Conservation (phyloP, 2,888 invertebrate genomes). For the Epinotia bilunana region DNA sequence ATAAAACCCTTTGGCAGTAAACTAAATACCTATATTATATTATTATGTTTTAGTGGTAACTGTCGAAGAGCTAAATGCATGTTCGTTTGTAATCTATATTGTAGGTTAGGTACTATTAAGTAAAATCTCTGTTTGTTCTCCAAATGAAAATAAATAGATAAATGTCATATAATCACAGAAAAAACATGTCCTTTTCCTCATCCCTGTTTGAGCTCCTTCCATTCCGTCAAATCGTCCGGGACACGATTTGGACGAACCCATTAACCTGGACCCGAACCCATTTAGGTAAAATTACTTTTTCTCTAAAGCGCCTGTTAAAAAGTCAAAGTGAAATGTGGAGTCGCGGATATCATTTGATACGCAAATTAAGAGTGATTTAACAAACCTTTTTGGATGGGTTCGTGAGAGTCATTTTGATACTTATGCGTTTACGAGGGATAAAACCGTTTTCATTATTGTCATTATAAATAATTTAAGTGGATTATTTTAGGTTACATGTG, state of each 20-base stretch:
- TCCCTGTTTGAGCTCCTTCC: constrained; percentile 23
- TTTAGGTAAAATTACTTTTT: constrained; percentile 63
- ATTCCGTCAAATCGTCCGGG: constrained; percentile 53
- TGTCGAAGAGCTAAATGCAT: too few relatives aligned
- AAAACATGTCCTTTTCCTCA: neutral
- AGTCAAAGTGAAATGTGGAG: constrained; percentile 45
- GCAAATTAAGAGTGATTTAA: constrained; percentile 43
- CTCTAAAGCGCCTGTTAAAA: constrained; percentile 53
- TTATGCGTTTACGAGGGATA: constrained; percentile 14
- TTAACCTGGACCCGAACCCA: constrained; percentile 56
- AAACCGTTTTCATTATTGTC: constrained; percentile 9
- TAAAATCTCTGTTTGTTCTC: too few relatives aligned
- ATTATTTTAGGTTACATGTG: too few relatives aligned
- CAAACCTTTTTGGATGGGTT: constrained; percentile 33
- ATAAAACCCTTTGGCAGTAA: too few relatives aligned
- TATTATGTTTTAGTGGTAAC: too few relatives aligned
- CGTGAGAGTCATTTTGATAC: constrained; percentile 16
- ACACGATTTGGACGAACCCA: constrained; percentile 54
- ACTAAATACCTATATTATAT: too few relatives aligned
- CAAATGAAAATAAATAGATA: too few relatives aligned
- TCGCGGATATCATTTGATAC: constrained; percentile 42
- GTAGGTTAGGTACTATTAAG: too few relatives aligned
- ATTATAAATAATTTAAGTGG: neutral
- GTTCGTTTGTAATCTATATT: too few relatives aligned
- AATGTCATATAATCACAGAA: neutral